Conservation (phyloP, 2,888 invertebrate genomes). For the Eupithecia pulchellata region DNA sequence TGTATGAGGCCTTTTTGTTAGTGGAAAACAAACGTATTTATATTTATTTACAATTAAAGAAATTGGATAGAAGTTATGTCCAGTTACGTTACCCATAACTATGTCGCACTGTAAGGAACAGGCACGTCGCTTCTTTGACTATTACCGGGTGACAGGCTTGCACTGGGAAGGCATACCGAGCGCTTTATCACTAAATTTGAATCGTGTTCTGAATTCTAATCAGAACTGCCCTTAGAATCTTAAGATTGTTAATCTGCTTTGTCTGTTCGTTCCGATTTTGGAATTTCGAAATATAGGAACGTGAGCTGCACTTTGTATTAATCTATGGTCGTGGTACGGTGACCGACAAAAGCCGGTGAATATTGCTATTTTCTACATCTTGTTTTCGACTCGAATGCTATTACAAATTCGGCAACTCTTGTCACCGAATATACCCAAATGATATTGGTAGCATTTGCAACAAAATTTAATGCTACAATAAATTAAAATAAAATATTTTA, state of each 20-base stretch:
- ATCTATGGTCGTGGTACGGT: not conserved
- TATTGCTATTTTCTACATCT: not conserved
- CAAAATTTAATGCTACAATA: too few relatives aligned
- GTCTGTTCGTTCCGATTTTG: conserved; percentile 27
- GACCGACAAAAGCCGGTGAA: not conserved
- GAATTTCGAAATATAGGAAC: conserved; percentile 10
- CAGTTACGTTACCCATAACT: not conserved
- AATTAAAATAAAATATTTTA: too few relatives aligned
- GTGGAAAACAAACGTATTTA: too few relatives aligned
- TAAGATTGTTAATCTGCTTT: conserved; percentile 35
- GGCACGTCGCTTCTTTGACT: conserved; percentile 30
- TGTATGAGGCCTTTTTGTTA: too few relatives aligned
- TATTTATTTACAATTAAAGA: too few relatives aligned
- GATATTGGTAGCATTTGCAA: too few relatives aligned
- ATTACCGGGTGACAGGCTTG: conserved; percentile 34
- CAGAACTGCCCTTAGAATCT: conserved; percentile 26
- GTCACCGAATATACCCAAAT: too few relatives aligned
- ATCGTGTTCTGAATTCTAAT: conserved; percentile 33
- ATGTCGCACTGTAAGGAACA: conserved; percentile 14
- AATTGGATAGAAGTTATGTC: too few relatives aligned
- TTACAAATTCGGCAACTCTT: not conserved
- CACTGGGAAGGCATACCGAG: conserved; percentile 33
- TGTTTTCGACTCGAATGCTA: not conserved
- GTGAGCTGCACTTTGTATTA: conserved; percentile 1
- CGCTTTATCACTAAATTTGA: conserved; percentile 40